Conservation (phyloP, 1,140 invertebrate species). For the Lordiphosa collinella region DNA sequence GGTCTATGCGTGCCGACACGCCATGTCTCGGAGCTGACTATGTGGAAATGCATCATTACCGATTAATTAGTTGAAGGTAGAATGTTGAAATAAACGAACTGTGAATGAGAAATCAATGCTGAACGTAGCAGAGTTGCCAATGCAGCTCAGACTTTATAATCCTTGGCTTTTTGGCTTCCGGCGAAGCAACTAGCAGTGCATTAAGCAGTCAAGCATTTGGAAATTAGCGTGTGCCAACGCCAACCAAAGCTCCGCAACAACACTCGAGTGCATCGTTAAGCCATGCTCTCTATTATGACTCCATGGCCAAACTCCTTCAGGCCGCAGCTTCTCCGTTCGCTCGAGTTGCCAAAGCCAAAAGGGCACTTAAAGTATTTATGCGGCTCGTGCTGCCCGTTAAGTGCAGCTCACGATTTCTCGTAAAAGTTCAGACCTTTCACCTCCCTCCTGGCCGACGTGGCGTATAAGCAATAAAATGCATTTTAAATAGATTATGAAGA, state of each 20-base stretch:
- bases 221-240: constrained; percentile 52
- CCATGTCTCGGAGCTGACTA: constrained; percentile 8
- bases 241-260: constrained; percentile 3
- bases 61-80: constrained; percentile 55
- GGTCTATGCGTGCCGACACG: constrained; percentile 24
- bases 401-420: constrained; percentile 39
- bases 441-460: constrained; percentile 20
- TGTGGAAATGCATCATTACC: constrained; percentile 65
- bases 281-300: constrained; percentile 14
- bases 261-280: constrained; percentile 47
- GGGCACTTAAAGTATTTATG: constrained; percentile 57
- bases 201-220: constrained; percentile 36
- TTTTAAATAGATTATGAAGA: constrained; percentile 69
- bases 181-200: constrained; percentile 16
- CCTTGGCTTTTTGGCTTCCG: constrained; percentile 5
- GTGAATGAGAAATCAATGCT: constrained; percentile 38
- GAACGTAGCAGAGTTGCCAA: constrained; percentile 21
- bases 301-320: constrained; percentile 4
- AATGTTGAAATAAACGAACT: constrained; percentile 35
- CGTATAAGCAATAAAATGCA: constrained; percentile 70
- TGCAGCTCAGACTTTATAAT: constrained; percentile 45
- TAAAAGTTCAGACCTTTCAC: constrained; percentile 12
- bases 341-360: constrained; percentile 23
- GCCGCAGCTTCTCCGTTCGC: neutral
- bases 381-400: constrained; percentile 55